Percentiles rank a stretch among this genome's conserved stretches.
Conservation (phyloP, 2,888 invertebrate genomes). For the Erpobdella octoculata region DNA sequence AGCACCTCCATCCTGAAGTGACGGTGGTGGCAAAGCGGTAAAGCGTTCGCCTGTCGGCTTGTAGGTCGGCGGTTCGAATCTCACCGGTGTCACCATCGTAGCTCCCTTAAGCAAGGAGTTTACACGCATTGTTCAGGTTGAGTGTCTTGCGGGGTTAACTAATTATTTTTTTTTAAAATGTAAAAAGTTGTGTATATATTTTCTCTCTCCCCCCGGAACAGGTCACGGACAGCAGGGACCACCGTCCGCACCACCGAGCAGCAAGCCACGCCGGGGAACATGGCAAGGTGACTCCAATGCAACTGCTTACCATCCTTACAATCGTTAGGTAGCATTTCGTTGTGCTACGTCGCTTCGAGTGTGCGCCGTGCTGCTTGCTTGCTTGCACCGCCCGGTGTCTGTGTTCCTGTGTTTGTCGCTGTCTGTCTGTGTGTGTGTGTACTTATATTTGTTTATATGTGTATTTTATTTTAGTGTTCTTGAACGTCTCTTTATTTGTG, state of each 20-base stretch:
- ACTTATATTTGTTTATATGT: not conserved
- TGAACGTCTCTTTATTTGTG: too few species aligned
- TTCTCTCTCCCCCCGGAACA: not conserved
- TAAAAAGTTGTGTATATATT: constrained; percentile 29
- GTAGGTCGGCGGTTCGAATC: too few species aligned
- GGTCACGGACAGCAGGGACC: not conserved
- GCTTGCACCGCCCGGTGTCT: not conserved
- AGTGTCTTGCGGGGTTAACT: too few species aligned
- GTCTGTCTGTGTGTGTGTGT: constrained; percentile 24
- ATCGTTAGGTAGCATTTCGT: constrained; percentile 8
- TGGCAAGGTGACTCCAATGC: constrained; percentile 24
- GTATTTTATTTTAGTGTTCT: too few species aligned
- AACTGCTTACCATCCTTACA: constrained; percentile 27
- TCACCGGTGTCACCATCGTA: too few species aligned
- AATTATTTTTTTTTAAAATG: too few species aligned
- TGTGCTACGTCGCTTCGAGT: not conserved
- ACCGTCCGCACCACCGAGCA: not conserved
- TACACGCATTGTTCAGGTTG: too few species aligned
- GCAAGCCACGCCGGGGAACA: constrained; percentile 15
- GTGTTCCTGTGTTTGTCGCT: constrained; percentile 3
- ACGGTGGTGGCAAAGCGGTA: too few species aligned
- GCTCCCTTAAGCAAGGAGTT: too few species aligned
- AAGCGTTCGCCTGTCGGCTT: too few species aligned
- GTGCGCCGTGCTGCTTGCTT: not conserved
- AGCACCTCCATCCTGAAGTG: too few species aligned